Percentiles rank a stretch among this genome's conserved stretches.
These are phyloP conservation scores for Neomicropteryx cornuta DNA, from an alignment of 1,140 invertebrate genomes.

Conservation along the genomic window DNA sequence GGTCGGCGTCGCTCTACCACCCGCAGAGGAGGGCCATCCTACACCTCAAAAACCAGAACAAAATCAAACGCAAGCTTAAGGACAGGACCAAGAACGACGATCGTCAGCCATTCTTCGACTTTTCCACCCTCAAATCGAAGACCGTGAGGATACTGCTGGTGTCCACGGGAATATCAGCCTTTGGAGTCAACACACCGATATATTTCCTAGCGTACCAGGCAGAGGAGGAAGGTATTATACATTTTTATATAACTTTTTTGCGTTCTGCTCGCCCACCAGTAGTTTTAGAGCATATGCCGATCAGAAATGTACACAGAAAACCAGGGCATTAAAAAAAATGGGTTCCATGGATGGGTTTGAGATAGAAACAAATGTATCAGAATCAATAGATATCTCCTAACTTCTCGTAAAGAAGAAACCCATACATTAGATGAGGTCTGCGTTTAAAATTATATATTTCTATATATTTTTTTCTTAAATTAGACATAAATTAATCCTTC, in stretches of 20 bases:
- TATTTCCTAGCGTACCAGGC: conserved; percentile 74
- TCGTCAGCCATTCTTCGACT: conserved; percentile 75
- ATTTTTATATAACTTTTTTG: background rate
- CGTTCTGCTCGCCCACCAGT: too few species aligned
- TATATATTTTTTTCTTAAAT: too few species aligned
- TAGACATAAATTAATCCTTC: too few species aligned
- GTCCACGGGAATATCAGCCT: conserved; percentile 64
- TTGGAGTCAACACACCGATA: conserved; percentile 80
- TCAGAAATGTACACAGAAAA: too few species aligned
- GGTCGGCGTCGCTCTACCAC: conserved; percentile 82
- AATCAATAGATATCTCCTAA: too few species aligned
- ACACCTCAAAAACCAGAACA: conserved; percentile 77
- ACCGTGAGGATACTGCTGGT: conserved; percentile 73
- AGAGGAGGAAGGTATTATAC: conserved; percentile 49
- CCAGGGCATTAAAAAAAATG: too few species aligned
- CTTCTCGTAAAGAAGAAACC: too few species aligned
- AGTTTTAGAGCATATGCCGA: too few species aligned
- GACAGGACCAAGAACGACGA: conserved; percentile 65
- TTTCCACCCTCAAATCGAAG: conserved; percentile 70
- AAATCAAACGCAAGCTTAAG: conserved; percentile 65
- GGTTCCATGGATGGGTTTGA: too few species aligned
- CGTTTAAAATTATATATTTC: too few species aligned
- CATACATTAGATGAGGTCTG: too few species aligned
- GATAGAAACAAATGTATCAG: too few species aligned
- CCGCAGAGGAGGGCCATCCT: conserved; percentile 79